Conservation (phyloP, 2,797 vertebrate genomes). For the Falco concolor region DNA sequence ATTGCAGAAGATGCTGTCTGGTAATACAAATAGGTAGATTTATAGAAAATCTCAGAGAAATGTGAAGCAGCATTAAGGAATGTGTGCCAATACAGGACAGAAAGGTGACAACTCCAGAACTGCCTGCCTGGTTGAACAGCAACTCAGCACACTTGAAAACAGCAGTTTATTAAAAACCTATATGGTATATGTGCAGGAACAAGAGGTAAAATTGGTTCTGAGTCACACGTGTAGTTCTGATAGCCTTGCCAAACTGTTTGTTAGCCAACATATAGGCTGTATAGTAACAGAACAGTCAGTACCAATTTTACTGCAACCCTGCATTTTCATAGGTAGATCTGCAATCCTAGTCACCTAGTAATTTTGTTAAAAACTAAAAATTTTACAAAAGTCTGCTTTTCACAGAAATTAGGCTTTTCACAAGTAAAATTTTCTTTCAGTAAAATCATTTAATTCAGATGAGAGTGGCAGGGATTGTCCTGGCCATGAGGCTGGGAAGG, state of each 20-base stretch:
- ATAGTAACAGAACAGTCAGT: background rate
- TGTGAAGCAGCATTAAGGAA: background rate
- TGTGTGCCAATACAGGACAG: background rate
- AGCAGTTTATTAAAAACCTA: background rate
- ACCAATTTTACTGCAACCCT: background rate
- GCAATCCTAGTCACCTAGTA: background rate
- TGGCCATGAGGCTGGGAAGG: background rate
- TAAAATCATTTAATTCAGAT: background rate
- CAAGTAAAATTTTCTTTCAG: background rate
- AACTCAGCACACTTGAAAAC: rapidly evolving
- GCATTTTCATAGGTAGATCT: background rate
- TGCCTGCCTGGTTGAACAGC: background rate
- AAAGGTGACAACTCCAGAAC: background rate
- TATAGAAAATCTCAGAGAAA: background rate
- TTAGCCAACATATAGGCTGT: background rate
- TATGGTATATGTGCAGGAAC: background rate
- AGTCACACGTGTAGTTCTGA: background rate
- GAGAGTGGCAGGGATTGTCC: too few relatives aligned
- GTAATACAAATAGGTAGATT: background rate
- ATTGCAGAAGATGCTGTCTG: background rate
- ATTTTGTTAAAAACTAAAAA: background rate
- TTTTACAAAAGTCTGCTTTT: background rate
- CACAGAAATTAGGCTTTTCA: background rate
- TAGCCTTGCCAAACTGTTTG: background rate
- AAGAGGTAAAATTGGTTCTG: background rate